These are phyloP conservation scores for Cataglyphis livida DNA, from an alignment of 2,888 invertebrate species.

Conservation along the genomic window DNA sequence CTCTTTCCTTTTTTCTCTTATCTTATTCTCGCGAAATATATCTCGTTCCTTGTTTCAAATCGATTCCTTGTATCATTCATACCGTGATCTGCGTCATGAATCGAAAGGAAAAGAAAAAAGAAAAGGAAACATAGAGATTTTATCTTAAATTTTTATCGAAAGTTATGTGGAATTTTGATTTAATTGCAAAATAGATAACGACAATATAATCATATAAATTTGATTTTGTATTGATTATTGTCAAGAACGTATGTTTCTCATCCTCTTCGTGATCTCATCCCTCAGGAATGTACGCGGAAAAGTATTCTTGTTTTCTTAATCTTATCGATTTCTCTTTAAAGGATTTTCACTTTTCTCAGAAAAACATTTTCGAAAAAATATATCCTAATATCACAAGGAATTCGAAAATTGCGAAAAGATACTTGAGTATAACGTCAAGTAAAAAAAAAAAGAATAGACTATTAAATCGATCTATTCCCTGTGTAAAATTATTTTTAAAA, in stretches of 20 bases:
- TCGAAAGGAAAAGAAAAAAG: background rate
- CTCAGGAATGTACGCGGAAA: conserved; percentile 58
- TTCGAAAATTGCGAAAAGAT: background rate
- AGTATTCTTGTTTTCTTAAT: conserved; percentile 62
- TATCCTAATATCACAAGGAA: background rate
- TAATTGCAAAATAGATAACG: background rate
- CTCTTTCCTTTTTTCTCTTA: conserved; percentile 8
- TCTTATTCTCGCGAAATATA: conserved; percentile 29
- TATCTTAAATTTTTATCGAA: conserved; percentile 32
- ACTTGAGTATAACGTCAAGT: too few relatives aligned
- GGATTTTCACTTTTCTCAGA: background rate
- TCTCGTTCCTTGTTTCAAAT: conserved; percentile 18
- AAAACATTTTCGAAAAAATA: background rate
- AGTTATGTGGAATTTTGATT: background rate
- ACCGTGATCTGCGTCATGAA: background rate
- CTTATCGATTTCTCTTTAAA: conserved; percentile 67
- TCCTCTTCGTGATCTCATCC: conserved; percentile 64
- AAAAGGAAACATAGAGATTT: conserved; percentile 47
- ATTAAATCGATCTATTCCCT: background rate
- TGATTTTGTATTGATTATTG: conserved; percentile 52
- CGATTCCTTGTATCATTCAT: background rate
- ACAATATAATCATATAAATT: conserved; percentile 43
- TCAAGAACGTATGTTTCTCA: conserved; percentile 51
- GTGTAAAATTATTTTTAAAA: background rate
- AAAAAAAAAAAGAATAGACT: background rate